Percentiles rank a stretch among this genome's conserved stretches.
phyloP scores from a whole-genome alignment of 2,113 vertebrate genomes.

The Pogona vitticeps region DNA sequence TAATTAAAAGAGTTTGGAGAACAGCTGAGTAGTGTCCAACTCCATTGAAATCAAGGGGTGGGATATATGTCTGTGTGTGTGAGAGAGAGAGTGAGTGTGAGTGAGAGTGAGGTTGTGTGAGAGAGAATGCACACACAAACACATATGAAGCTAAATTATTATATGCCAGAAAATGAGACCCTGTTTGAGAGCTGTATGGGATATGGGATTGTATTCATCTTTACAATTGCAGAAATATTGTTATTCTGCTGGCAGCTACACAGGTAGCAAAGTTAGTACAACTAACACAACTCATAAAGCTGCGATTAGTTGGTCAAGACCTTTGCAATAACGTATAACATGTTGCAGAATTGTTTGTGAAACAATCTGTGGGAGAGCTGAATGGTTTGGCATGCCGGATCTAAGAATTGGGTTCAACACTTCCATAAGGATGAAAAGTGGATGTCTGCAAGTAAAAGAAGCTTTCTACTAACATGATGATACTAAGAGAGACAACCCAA shows the following conservation, averaged over 20 bases:
- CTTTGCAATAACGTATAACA: no score
- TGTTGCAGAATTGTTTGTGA: background rate
- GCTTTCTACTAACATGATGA: background rate
- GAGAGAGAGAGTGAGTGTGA: no score
- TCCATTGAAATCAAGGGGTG: background rate
- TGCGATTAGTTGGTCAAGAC: background rate
- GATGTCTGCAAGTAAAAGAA: background rate
- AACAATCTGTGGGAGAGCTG: background rate
- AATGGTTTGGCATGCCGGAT: background rate
- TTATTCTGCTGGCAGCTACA: background rate
- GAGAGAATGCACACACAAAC: no score
- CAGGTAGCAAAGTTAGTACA: background rate
- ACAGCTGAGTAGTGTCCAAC: slow-evolving; percentile 19
- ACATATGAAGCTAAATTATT: no score
- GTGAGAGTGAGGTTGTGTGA: no score
- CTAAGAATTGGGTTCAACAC: background rate
- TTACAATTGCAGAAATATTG: background rate
- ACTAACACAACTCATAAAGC: background rate
- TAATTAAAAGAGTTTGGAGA: slow-evolving; percentile 38
- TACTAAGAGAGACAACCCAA: background rate
- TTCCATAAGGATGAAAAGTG: background rate
- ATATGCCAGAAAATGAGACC: background rate
- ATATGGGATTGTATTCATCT: background rate
- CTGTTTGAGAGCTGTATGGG: background rate
- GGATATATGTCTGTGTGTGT: background rate